Evolutionary conservation across 2,797 vertebrate genomes (phyloP), one percentile per base, ranked within the genome.

Genomic region (Gadopsis bispinosus): DNA sequence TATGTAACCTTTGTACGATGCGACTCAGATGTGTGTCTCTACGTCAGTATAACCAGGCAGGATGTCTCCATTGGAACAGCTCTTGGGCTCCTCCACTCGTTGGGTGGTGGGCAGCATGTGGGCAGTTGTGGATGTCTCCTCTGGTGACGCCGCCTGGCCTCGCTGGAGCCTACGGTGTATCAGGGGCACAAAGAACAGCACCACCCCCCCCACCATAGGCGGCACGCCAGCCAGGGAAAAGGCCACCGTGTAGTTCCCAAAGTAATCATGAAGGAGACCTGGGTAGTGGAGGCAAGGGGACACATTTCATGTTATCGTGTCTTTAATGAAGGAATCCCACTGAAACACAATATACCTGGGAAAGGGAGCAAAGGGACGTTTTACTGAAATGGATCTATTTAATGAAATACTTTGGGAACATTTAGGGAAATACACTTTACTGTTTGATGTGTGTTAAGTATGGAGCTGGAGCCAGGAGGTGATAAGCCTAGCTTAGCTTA

Each of bases 161-260:
- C 76, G 93, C 86, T 95, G 95, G 83, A 96, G 93, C 77, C 93
- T 93, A 86, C 91, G 94, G 79, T 98, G 96, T 64, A 98, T 91
- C 85, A 98, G 90, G n/a, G 98, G 98, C 61, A 99, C 97, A 17
- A 96, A 95, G 54, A 97, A 97, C 56, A 99, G 97, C 90, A 99
- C 96, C 74, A 97, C 56, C 2, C 95, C 96, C 0, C 98, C 98
- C 7, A 99, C 89, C 41, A 99, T 96, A 20, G 97, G 98, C 22
- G 98, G 98, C 11, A 99, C 94, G 7, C 98, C 98, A 0, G 98
- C 98, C 69, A 99, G 95, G 86, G 97, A 99, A 94, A 99, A 99
- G 69, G 97, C 97, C 17, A 97, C 93, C 0, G 96, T 94, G 79
- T 98, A 99, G 93, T 96, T 94, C 61, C 90, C 95, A 63, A 96